phyloP scores from a whole-genome alignment of 2,797 vertebrate genomes.

The Liparis tanakae region DNA sequence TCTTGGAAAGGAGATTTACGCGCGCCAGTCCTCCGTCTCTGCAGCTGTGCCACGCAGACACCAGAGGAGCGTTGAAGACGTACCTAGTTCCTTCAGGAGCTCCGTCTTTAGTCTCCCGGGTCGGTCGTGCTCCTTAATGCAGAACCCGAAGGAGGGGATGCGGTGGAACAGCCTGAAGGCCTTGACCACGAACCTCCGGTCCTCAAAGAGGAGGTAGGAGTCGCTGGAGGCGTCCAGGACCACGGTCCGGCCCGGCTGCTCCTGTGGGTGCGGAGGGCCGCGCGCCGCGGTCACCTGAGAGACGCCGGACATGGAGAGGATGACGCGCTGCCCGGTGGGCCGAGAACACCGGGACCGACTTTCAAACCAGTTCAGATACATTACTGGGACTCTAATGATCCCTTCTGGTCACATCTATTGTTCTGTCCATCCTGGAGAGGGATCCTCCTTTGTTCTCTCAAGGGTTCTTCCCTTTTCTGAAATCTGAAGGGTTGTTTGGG shows the following conservation, averaged over 20 bases:
- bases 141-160: conserved; percentile 93
- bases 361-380: rapidly evolving
- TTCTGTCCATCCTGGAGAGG: too few species aligned
- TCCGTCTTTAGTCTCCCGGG: conserved; percentile 87
- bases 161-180: conserved; percentile 93
- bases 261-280: conserved; percentile 78
- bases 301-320: not conserved
- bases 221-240: conserved; percentile 76
- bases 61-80: not conserved
- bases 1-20: not conserved
- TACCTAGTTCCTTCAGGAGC: conserved; percentile 89
- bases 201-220: conserved; percentile 85
- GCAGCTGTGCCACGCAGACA: not conserved
- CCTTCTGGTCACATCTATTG: too few species aligned
- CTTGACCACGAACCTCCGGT: conserved; percentile 85
- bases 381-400: too few species aligned
- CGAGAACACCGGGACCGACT: rapidly evolving
- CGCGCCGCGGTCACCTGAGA: conserved; percentile 58
- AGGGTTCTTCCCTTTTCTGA: too few species aligned
- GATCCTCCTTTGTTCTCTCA: too few species aligned
- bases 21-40: not conserved
- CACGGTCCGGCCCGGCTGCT: conserved; percentile 80
- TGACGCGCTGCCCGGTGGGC: too few species aligned
- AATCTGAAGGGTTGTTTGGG: too few species aligned
- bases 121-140: conserved; percentile 86